Evolutionary conservation across 1,140 invertebrate species (phyloP).

Genomic region (Bicyclus anynana): DNA sequence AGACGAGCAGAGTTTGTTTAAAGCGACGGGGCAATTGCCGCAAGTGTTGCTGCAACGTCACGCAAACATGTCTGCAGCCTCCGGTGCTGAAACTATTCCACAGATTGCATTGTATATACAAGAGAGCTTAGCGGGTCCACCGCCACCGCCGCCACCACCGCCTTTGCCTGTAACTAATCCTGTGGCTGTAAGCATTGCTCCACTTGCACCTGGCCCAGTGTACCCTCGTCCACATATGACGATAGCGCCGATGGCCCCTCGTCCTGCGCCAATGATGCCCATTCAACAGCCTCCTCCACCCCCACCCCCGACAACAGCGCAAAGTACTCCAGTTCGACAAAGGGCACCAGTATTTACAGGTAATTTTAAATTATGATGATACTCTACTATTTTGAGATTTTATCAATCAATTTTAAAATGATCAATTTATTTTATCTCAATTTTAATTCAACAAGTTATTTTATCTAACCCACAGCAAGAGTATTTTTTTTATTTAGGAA

Average conservation of each 20-base stretch:
- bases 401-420: no score
- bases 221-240: not conserved
- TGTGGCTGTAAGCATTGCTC: not conserved
- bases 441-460: no score
- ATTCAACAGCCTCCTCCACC: slow-evolving; percentile 14
- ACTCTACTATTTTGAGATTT: slow-evolving; percentile 4
- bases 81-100: slow-evolving; percentile 34
- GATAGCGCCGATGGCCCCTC: not conserved
- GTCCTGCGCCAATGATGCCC: not conserved
- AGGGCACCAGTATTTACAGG: slow-evolving; percentile 13
- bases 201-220: not conserved
- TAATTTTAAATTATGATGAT: not conserved
- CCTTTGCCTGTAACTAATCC: not conserved
- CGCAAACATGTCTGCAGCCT: slow-evolving; percentile 34
- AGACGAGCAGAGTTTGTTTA: slow-evolving; percentile 50
- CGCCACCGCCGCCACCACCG: slow-evolving; percentile 18
- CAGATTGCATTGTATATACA: slow-evolving; percentile 35
- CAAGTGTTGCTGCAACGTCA: slow-evolving; percentile 42
- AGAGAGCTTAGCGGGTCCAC: slow-evolving; percentile 26
- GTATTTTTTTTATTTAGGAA: no score
- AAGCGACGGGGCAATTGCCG: slow-evolving; percentile 40
- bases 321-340: not conserved
- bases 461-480: no score
- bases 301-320: slow-evolving; percentile 9
- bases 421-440: no score